Conservation (phyloP, 2,797 vertebrate genomes). For the Etheostoma perlongum region DNA sequence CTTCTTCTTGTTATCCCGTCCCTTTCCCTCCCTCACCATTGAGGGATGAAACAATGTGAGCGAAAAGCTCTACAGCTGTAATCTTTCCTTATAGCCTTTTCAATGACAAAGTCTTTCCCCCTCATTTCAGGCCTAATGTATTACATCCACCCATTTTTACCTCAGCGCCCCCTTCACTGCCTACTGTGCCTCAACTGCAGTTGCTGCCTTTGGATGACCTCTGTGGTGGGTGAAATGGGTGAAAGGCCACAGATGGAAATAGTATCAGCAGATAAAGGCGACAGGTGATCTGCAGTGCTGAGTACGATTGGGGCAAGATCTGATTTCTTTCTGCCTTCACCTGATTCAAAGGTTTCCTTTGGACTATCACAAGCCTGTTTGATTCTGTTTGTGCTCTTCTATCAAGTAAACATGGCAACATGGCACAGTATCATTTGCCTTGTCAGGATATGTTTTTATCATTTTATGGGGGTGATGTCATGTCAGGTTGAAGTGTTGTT, state of each 20-base stretch:
- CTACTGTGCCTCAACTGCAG: slow-evolving; percentile 33
- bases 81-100: slow-evolving; percentile 49
- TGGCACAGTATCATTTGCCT: slow-evolving; percentile 35
- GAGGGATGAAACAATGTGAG: slow-evolving; percentile 44
- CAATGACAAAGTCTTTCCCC: slow-evolving; percentile 38
- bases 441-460: slow-evolving; percentile 35
- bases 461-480: slow-evolving; percentile 45
- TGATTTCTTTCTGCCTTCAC: slow-evolving; percentile 36
- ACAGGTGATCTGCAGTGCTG: slow-evolving; percentile 54
- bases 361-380: slow-evolving; percentile 34
- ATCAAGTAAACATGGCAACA: slow-evolving; percentile 46
- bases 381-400: slow-evolving; percentile 57
- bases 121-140: slow-evolving; percentile 62
- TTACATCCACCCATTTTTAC: slow-evolving; percentile 32
- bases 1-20: slow-evolving; percentile 12
- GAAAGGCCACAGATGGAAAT: slow-evolving; percentile 59
- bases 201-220: slow-evolving; percentile 63
- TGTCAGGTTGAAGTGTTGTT: slow-evolving; percentile 46
- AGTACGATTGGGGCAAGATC: slow-evolving; percentile 39
- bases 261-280: slow-evolving; percentile 50
- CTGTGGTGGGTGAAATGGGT: slow-evolving; percentile 48
- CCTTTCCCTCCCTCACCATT: slow-evolving; percentile 19
- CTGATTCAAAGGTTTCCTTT: slow-evolving; percentile 46
- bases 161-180: neutral
- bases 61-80: slow-evolving; percentile 46